These are phyloP conservation scores for Drosophila mayaguana DNA, from an alignment of 2,888 invertebrate species.

Conservation along the genomic window DNA sequence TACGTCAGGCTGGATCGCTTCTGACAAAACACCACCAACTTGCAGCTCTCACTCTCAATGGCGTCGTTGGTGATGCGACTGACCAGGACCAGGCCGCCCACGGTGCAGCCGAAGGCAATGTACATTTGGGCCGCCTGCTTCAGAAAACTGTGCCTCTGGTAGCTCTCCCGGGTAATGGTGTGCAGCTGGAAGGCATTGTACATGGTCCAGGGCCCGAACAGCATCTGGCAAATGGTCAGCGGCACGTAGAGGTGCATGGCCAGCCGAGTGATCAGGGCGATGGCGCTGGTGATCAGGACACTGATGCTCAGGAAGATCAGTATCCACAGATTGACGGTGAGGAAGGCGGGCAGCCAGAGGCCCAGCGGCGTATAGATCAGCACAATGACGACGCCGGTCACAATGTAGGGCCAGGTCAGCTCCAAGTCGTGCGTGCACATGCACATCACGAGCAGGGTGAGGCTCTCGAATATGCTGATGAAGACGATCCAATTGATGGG, in stretches of 20 bases:
- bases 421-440: slow-evolving; percentile 43
- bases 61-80: slow-evolving; percentile 8
- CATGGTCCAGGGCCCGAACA: slow-evolving; percentile 72
- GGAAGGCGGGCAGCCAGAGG: slow-evolving; percentile 38
- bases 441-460: slow-evolving; percentile 51
- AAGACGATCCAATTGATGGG: slow-evolving; percentile 70
- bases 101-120: slow-evolving; percentile 51
- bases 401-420: slow-evolving; percentile 49
- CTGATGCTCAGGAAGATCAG: slow-evolving; percentile 44
- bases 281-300: slow-evolving; percentile 32
- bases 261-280: slow-evolving; percentile 36
- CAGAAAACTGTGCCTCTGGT: slow-evolving; percentile 28
- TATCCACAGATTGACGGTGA: slow-evolving; percentile 56
- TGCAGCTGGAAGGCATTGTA: slow-evolving; percentile 54
- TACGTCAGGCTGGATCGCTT: slow-evolving; percentile 3
- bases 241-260: slow-evolving; percentile 58
- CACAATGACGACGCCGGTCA: slow-evolving; percentile 31
- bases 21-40: slow-evolving; percentile 22
- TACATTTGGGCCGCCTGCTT: slow-evolving; percentile 51
- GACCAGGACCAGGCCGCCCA: slow-evolving; percentile 35
- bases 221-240: slow-evolving; percentile 32
- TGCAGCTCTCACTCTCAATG: slow-evolving; percentile 43
- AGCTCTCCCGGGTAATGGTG: neutral
- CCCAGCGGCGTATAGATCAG: slow-evolving; percentile 54
- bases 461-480: slow-evolving; percentile 55